A percentile compares a stretch with the other conserved stretches of the same genome.
phyloP scores from a whole-genome alignment of 2,113 vertebrate species.

The Ptyas mucosa region DNA sequence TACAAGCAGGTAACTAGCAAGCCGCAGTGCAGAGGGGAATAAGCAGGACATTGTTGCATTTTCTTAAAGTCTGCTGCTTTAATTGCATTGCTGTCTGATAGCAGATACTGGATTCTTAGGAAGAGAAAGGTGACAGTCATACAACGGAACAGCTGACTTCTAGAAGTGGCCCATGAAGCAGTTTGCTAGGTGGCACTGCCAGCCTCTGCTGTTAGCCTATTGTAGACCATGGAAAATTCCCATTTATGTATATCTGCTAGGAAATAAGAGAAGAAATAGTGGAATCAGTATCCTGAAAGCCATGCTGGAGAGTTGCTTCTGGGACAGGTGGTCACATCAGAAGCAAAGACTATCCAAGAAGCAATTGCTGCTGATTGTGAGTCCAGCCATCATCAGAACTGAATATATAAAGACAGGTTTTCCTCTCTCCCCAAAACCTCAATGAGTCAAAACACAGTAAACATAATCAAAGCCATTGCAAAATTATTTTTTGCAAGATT shows the following conservation, averaged over 20 bases:
- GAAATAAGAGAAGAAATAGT: neutral
- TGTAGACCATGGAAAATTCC: neutral
- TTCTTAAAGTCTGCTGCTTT: neutral
- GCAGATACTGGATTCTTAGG: neutral
- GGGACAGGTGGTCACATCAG: neutral
- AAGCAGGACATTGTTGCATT: neutral
- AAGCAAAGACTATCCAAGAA: neutral
- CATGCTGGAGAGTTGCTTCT: neutral
- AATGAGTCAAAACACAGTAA: neutral
- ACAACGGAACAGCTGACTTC: neutral
- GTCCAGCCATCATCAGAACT: neutral
- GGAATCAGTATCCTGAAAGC: neutral
- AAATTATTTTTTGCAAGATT: neutral
- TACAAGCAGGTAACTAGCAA: neutral
- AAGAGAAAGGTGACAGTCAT: neutral
- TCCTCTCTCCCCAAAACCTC: neutral
- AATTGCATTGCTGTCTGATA: neutral
- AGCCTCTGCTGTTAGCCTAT: neutral
- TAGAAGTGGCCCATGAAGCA: neutral
- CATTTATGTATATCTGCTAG: neutral
- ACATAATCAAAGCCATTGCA: constrained; percentile 6
- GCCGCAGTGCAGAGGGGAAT: neutral
- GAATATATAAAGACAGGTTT: neutral
- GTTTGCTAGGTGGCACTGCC: neutral
- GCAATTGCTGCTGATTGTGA: neutral